These are phyloP conservation scores for Ephydatia muelleri DNA, from an alignment of 37 sponge, comb jelly and placozoan species.

Conservation along the genomic window DNA sequence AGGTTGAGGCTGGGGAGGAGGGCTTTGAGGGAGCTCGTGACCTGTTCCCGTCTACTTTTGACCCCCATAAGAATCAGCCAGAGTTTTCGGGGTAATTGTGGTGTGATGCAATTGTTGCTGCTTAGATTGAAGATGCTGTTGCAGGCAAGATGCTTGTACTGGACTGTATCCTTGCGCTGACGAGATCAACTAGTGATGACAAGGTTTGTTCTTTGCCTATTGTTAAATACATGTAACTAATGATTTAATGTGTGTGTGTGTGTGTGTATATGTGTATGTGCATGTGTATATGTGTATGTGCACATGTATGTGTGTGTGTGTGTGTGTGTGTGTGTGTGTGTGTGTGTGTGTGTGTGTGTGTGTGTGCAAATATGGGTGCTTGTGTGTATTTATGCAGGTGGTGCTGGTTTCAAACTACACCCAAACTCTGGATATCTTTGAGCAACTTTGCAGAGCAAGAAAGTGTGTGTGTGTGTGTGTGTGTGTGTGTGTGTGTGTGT, in stretches of 20 bases:
- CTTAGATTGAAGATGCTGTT: neutral
- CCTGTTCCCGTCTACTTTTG: constrained; percentile 59
- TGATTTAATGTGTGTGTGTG: neutral
- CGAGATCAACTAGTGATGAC: constrained; percentile 84
- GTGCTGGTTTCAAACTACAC: constrained; percentile 99
- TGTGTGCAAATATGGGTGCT: neutral
- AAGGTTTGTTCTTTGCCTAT: constrained; percentile 49
- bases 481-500: neutral
- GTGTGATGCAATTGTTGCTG: neutral
- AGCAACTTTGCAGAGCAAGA: constrained; percentile 83
- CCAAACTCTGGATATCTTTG: constrained; percentile 96
- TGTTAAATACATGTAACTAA: neutral
- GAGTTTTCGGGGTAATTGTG: constrained; percentile 82
- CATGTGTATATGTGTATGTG: constrained; percentile 31
- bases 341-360: neutral
- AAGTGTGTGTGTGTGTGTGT: constrained; percentile 23
- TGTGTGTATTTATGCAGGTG: constrained; percentile 46
- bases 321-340: constrained; percentile 35
- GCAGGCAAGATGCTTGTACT: constrained; percentile 94
- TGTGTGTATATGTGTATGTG: neutral
- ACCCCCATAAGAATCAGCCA: constrained; percentile 74
- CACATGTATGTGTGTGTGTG: neutral
- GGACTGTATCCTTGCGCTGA: constrained; percentile 87
- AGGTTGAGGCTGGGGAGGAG: constrained; percentile 69
- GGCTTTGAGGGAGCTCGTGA: constrained; percentile 92